Base-by-base conservation (phyloP, 2,888 invertebrate genomes). In the Drosophila multiciliata region DNA sequence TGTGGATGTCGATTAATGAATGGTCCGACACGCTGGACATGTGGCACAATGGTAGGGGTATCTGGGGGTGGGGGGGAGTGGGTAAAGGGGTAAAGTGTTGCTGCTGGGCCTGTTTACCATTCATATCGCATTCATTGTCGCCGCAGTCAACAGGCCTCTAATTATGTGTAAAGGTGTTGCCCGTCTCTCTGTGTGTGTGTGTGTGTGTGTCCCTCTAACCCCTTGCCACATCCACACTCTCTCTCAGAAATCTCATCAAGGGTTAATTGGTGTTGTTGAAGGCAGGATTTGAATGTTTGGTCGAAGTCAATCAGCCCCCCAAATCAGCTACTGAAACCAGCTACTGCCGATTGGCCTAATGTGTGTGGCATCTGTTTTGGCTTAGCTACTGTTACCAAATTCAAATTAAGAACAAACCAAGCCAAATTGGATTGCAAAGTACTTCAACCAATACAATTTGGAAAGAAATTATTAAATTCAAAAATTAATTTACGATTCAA, bases 141-240 rank as follows among this genome's bases (percentile, higher is more conserved):
- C 75, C 57, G 80, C 82, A 82, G 75, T 86, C 84, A 79, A 87
- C 79, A 84, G 78, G 88, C 76, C 83, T 79, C 86, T 87, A 89
- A 89, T 89, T 87, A 83, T 80, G 85, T 89, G 87, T 90, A 87
- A 87, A 90, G 87, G 85, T 89, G 83, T 83, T 82, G 75, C 65
- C 66, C 49, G 35, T 45, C 20, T 32, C 26, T 66, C 8, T 65
- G n/a, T 67, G 6, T 29, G n/a, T 74, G 54, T 71, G 66, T n/a
- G n/a, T 67, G 64, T 52, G 58, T 58, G 38, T 40, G 23, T n/a
- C 38, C 42, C 48, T 8, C 36, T 54, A 2, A 15, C 29, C 23
- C 40, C 20, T 15, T 45, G 15, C 45, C 17, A 4, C 8, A 32
- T 32, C 12, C 11, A n/a, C 52, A 33, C 26, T 8, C 73, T n/a